phyloP scores from a whole-genome alignment of 1,140 invertebrate genomes.

The Lysiphlebus fabarum region DNA sequence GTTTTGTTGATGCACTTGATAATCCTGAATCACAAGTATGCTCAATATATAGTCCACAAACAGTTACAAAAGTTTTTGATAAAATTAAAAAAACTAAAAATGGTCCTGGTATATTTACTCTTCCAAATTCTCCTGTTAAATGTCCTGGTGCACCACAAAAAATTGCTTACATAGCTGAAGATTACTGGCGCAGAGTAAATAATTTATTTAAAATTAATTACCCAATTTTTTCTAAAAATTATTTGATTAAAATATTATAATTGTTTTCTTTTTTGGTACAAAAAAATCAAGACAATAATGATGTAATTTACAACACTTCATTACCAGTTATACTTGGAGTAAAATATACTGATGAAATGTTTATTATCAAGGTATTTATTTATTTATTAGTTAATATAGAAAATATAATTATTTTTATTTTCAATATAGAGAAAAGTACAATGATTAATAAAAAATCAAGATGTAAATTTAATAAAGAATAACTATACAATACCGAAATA shows the following conservation, averaged over 20 bases:
- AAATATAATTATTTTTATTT: slow-evolving; percentile 30
- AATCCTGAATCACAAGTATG: slow-evolving; percentile 70
- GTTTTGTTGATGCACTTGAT: slow-evolving; percentile 73
- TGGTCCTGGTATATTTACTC: slow-evolving; percentile 91
- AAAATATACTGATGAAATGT: slow-evolving; percentile 62
- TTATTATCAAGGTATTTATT: slow-evolving; percentile 52
- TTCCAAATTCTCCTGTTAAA: slow-evolving; percentile 87
- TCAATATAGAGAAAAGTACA: too few species aligned
- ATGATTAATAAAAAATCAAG: too few species aligned
- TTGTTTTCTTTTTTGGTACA: slow-evolving; percentile 48
- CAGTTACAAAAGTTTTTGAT: slow-evolving; percentile 76
- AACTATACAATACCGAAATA: too few species aligned
- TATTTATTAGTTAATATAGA: neutral
- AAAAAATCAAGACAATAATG: slow-evolving; percentile 66
- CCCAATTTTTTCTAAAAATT: too few species aligned
- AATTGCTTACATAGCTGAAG: slow-evolving; percentile 88
- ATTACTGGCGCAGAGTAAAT: slow-evolving; percentile 82
- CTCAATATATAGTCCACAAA: slow-evolving; percentile 84
- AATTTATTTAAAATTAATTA: too few species aligned
- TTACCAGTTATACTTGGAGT: slow-evolving; percentile 89
- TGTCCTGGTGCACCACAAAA: slow-evolving; percentile 98
- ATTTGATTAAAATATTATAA: too few species aligned
- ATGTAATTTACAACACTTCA: slow-evolving; percentile 82
- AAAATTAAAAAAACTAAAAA: slow-evolving; percentile 68
- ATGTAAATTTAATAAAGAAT: too few species aligned